Evolutionary conservation across 1,140 invertebrate species (phyloP).

Genomic region (Pantala flavescens): DNA sequence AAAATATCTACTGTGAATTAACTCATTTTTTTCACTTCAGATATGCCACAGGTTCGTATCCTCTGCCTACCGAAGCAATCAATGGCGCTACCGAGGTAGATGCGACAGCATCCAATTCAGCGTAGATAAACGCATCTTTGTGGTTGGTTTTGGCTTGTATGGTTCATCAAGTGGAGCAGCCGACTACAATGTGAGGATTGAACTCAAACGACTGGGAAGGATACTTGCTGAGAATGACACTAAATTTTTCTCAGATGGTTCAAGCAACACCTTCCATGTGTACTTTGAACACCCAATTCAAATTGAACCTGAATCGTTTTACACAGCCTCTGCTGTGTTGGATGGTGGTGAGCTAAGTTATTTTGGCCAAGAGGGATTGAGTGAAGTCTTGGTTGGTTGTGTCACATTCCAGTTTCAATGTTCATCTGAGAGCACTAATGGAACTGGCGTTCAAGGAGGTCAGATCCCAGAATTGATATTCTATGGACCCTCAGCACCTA

Average conservation of each 20-base stretch:
- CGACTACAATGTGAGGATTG: conserved; percentile 83
- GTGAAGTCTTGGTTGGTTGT: conserved; percentile 75
- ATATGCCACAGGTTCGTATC: conserved; percentile 91
- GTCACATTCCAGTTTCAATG: conserved; percentile 92
- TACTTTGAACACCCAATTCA: conserved; percentile 86
- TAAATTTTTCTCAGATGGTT: conserved; percentile 88
- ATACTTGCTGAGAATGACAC: conserved; percentile 80
- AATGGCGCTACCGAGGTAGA: conserved; percentile 84
- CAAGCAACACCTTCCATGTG: conserved; percentile 86
- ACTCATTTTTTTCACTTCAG: conserved; percentile 37
- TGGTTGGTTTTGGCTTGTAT: conserved; percentile 84
- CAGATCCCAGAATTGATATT: conserved; percentile 91
- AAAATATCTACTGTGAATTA: too few species aligned
- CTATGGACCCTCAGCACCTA: conserved; percentile 57
- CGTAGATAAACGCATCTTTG: conserved; percentile 83
- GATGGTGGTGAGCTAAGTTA: conserved; percentile 87
- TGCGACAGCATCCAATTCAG: conserved; percentile 90
- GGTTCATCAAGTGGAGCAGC: conserved; percentile 85
- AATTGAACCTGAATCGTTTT: conserved; percentile 81
- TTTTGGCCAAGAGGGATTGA: conserved; percentile 90
- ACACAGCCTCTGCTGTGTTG: conserved; percentile 79
- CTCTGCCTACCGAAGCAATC: conserved; percentile 90
- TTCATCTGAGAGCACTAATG: conserved; percentile 86
- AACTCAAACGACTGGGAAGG: conserved; percentile 73
- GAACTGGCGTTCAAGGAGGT: conserved; percentile 86